Evolutionary conservation across 2,888 invertebrate species (phyloP).

Genomic region (Agonopterix arenella): DNA sequence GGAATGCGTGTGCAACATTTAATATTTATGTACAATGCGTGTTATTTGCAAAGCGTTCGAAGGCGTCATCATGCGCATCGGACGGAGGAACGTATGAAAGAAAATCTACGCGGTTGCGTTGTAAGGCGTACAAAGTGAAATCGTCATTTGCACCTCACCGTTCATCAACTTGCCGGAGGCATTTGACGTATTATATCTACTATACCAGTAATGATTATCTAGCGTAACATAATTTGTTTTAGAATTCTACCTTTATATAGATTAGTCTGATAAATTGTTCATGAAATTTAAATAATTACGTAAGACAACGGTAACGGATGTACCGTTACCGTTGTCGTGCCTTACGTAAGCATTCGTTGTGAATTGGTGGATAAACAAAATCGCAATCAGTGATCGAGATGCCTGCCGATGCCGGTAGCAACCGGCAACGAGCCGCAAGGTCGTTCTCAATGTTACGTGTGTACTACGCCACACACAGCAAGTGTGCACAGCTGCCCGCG

Average conservation of each 20-base stretch:
- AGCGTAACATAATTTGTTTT: too few relatives aligned
- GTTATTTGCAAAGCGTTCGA: conserved; percentile 4
- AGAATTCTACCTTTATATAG: too few relatives aligned
- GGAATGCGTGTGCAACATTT: not conserved
- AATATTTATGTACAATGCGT: not conserved
- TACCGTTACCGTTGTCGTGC: not conserved
- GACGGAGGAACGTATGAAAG: conserved; percentile 5
- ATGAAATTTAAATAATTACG: not conserved
- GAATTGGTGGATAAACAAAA: conserved; percentile 18
- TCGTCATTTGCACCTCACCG: conserved; percentile 4
- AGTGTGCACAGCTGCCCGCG: conserved; percentile 40
- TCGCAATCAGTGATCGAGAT: conserved; percentile 25
- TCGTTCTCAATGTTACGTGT: conserved; percentile 58
- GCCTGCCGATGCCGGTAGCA: conserved; percentile 18
- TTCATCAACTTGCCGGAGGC: not conserved
- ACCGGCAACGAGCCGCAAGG: conserved; percentile 57
- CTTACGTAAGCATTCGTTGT: conserved; percentile 10
- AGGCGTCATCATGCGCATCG: conserved; percentile 8
- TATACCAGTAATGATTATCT: too few relatives aligned
- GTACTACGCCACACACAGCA: conserved; percentile 25
- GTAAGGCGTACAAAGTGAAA: conserved; percentile 10
- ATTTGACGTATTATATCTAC: too few relatives aligned
- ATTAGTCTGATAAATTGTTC: not conserved
- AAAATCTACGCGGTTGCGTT: conserved; percentile 3
- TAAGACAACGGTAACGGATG: not conserved